These are phyloP conservation scores for Bombus haemorrhoidalis DNA, from an alignment of 1,140 invertebrate species.

Conservation along the genomic window DNA sequence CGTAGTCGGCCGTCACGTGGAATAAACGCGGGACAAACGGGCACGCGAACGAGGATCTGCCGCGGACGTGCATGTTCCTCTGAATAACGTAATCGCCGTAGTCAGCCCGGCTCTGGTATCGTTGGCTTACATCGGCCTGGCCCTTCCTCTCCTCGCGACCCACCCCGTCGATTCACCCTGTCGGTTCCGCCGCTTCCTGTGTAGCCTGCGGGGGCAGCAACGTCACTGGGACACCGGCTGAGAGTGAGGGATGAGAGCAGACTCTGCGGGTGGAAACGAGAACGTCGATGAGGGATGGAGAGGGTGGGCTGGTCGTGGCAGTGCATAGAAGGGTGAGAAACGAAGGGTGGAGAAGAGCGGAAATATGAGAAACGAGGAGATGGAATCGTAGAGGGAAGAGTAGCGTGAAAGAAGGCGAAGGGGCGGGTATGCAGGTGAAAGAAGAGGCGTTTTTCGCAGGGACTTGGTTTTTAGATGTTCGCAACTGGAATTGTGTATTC, in stretches of 20 bases:
- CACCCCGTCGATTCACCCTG: neutral
- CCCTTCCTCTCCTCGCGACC: conserved; percentile 10
- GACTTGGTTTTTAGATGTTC: neutral
- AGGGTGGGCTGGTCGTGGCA: neutral
- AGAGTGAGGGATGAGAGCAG: conserved; percentile 62
- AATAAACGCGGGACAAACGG: conserved; percentile 64
- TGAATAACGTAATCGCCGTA: conserved; percentile 73
- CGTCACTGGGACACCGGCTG: conserved; percentile 63
- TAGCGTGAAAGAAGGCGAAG: neutral
- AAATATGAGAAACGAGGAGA: neutral
- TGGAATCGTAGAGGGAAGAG: neutral
- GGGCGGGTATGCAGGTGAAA: too few relatives aligned
- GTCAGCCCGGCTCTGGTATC: conserved; percentile 68
- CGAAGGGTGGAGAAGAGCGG: conserved; percentile 1
- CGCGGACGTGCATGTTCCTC: conserved; percentile 56
- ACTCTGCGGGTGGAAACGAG: neutral
- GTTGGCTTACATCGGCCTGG: conserved; percentile 56
- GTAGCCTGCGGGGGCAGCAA: conserved; percentile 49
- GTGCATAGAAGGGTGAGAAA: conserved; percentile 25
- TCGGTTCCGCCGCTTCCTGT: conserved; percentile 9
- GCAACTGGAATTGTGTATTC: too few relatives aligned
- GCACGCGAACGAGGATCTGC: conserved; percentile 58
- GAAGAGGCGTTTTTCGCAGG: neutral
- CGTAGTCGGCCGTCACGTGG: conserved; percentile 53
- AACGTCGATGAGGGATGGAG: neutral